Base-by-base conservation (phyloP, 2,888 invertebrate genomes). In the Trilocha varians region DNA sequence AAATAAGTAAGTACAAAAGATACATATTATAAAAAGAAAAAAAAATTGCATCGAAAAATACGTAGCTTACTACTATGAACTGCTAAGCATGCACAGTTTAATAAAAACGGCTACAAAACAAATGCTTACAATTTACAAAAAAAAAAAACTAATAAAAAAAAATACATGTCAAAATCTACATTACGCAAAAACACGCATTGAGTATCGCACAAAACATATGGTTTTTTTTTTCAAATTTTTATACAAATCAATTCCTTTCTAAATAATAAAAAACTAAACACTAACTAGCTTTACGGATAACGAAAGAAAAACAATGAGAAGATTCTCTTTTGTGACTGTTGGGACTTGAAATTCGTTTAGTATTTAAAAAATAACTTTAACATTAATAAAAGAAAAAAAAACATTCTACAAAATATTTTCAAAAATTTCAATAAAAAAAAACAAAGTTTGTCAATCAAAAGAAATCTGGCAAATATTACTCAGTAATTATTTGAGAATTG, bases 81-180 rank as follows among this genome's bases (percentile, higher is more conserved):
- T 83, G 84, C 80, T 73, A 82, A 84, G 85, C 85, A 85, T 84
- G 85, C 85, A 83, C 78, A 83, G 82, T 78, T 62, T 62, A 62
- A 49, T 46, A 54, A 62, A 64, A 65, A 65, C 71, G 78, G 76
- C 80, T 75, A 69, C 55, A 84, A 80, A 78, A 82, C 85, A 85
- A 84, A 85, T 85, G 85, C 85, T 85, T 85, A 85, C 85, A 85
- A 85, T 84, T 85, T 80, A 85, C 85, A 85, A 78, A 77, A 65
- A 51, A 66, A 74, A 71, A 66, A 48, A 69, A 63, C 53, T 40
- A 50, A 34, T 51, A 49, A 55, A 51, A 40, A 53, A 51, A 50
- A 54, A 47, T 45, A 44, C 46, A 53, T 48, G 49, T 47, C 55
- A 59, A 58, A 25, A 52, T 48, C 55, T 56, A 65, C 48, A 48